These are phyloP conservation scores for Busseola fusca DNA, from an alignment of 2,888 invertebrate species.

Conservation along the genomic window DNA sequence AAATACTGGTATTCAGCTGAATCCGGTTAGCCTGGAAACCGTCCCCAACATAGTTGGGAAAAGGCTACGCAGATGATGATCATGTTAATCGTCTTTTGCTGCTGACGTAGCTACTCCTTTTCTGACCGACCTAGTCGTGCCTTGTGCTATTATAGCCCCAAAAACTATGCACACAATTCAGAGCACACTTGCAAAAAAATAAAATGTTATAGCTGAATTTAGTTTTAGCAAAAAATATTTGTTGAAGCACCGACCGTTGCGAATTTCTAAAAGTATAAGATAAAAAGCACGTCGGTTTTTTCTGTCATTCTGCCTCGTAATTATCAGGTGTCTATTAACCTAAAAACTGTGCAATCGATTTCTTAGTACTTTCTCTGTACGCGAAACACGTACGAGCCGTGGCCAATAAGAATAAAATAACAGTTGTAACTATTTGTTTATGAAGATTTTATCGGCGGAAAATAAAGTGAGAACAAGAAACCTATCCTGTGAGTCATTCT, in stretches of 20 bases:
- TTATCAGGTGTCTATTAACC: conserved; percentile 61
- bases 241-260: conserved; percentile 50
- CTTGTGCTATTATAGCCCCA: conserved; percentile 24
- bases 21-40: too few species aligned
- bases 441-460: conserved; percentile 5
- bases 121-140: conserved; percentile 23
- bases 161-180: conserved; percentile 28
- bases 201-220: conserved; percentile 39
- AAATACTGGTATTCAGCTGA: too few species aligned
- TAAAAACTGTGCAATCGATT: conserved; percentile 57
- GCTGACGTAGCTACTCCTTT: conserved; percentile 30
- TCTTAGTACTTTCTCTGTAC: conserved; percentile 62
- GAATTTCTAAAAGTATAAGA: conserved; percentile 53
- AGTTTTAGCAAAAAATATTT: conserved; percentile 55
- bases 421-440: conserved; percentile 27
- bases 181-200: conserved; percentile 2
- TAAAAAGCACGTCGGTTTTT: conserved; percentile 60
- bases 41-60: too few species aligned
- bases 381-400: conserved; percentile 32
- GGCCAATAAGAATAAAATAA: conserved; percentile 41
- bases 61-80: too few species aligned
- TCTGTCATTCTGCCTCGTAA: conserved; percentile 56
- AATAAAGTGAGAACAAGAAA: conserved; percentile 7
- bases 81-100: too few species aligned
- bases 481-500: neutral